Percentiles rank a stretch among this genome's conserved stretches.
Evolutionary conservation across 1,140 invertebrate genomes (phyloP).

Genomic region (Lepidostoma basale): DNA sequence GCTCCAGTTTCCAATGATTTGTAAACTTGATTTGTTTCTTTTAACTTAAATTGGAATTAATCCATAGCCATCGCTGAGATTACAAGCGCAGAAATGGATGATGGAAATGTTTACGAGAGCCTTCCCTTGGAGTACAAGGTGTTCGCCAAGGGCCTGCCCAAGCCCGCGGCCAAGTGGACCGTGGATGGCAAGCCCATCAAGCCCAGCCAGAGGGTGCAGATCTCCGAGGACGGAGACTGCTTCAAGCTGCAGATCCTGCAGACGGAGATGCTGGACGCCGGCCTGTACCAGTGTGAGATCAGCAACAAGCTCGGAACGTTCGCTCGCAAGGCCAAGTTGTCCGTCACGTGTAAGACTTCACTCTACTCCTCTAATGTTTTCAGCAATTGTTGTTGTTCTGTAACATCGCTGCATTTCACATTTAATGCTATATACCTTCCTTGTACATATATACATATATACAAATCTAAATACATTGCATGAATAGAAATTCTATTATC

Average conservation of each 20-base stretch:
- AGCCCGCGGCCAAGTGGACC: constrained; percentile 79
- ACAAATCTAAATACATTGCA: too few relatives aligned
- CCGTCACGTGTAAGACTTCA: constrained; percentile 69
- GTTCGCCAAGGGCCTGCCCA: constrained; percentile 72
- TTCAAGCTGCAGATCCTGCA: constrained; percentile 75
- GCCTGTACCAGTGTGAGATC: constrained; percentile 76
- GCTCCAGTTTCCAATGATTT: constrained; percentile 10
- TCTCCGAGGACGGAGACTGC: constrained; percentile 71
- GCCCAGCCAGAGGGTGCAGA: constrained; percentile 65
- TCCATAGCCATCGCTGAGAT: constrained; percentile 74
- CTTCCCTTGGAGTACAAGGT: constrained; percentile 75
- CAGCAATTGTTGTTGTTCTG: constrained; percentile 23
- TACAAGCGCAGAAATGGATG: constrained; percentile 72
- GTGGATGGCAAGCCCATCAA: constrained; percentile 72
- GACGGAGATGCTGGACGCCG: constrained; percentile 73
- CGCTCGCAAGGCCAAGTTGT: constrained; percentile 70
- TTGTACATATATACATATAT: constrained; percentile 14
- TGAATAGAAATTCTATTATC: not conserved
- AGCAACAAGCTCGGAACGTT: constrained; percentile 78
- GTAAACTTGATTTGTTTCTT: constrained; percentile 20
- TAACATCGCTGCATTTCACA: constrained; percentile 20
- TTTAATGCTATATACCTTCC: constrained; percentile 11
- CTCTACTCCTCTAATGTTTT: constrained; percentile 26
- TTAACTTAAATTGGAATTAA: constrained; percentile 34
- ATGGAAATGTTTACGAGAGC: constrained; percentile 77